phyloP scores from a whole-genome alignment of 1,140 invertebrate genomes.

The Drosophila sulfurigaster region DNA sequence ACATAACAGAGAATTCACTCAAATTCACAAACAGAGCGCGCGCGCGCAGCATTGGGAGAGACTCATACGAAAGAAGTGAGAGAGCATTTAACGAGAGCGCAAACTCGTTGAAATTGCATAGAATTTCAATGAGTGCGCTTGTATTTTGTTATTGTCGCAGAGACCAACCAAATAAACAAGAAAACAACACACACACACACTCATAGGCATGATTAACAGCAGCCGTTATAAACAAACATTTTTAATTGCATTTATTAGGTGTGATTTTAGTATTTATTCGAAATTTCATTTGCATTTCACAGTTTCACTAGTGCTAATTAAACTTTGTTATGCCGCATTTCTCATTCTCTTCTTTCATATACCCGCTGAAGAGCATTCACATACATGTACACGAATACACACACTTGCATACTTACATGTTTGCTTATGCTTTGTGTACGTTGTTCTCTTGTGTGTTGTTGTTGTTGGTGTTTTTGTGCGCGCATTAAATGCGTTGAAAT shows the following conservation, averaged over 20 bases:
- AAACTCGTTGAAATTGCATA: slow-evolving; percentile 48
- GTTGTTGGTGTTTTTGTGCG: slow-evolving; percentile 51
- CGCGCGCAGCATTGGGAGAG: slow-evolving; percentile 18
- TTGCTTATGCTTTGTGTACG: slow-evolving; percentile 60
- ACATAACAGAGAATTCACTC: slow-evolving; percentile 11
- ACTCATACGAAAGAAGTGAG: neutral
- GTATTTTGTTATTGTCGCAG: slow-evolving; percentile 43
- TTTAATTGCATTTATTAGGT: slow-evolving; percentile 10
- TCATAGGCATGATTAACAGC: neutral
- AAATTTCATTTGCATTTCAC: slow-evolving; percentile 34
- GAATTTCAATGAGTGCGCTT: slow-evolving; percentile 37
- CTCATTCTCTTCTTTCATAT: slow-evolving; percentile 36
- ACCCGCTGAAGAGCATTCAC: slow-evolving; percentile 6
- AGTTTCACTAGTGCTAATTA: slow-evolving; percentile 46
- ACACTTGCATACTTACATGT: slow-evolving; percentile 49
- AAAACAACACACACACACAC: slow-evolving; percentile 6
- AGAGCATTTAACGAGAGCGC: slow-evolving; percentile 27
- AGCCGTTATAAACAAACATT: slow-evolving; percentile 29
- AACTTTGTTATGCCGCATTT: slow-evolving; percentile 43
- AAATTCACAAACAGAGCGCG: slow-evolving; percentile 17
- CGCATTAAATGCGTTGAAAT: slow-evolving; percentile 79
- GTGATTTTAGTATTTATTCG: slow-evolving; percentile 22
- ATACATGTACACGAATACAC: slow-evolving; percentile 12
- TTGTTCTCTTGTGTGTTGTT: slow-evolving; percentile 50
- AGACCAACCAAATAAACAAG: slow-evolving; percentile 39